Conservation (phyloP, 2,888 invertebrate species). For the Philonicus albiceps region DNA sequence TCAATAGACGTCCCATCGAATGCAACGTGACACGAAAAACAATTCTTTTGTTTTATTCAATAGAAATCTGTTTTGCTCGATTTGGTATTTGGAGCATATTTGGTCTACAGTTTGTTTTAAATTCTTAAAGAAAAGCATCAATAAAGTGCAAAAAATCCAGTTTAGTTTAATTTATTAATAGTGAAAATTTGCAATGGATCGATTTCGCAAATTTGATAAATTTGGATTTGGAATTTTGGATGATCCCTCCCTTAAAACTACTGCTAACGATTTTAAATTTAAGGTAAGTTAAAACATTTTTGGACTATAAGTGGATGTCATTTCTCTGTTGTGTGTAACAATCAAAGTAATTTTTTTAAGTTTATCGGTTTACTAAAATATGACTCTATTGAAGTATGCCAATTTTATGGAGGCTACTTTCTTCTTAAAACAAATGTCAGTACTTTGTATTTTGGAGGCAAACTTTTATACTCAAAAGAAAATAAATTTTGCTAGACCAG, state of each 20-base stretch:
- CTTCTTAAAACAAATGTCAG: no score
- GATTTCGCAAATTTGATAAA: background rate
- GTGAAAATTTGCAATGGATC: background rate
- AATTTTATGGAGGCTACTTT: no score
- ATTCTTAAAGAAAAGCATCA: background rate
- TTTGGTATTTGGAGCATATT: background rate
- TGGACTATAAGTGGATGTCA: background rate
- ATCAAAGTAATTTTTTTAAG: background rate
- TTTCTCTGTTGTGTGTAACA: background rate
- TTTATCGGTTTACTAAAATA: background rate
- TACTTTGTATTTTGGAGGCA: no score
- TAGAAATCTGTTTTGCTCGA: background rate
- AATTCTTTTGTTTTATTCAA: background rate
- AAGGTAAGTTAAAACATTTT: slow-evolving; percentile 49
- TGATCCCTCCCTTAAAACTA: slow-evolving; percentile 52
- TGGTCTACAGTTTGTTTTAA: background rate
- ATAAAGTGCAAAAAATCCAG: background rate
- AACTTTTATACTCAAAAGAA: no score
- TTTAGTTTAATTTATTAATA: background rate
- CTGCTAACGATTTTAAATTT: slow-evolving; percentile 53
- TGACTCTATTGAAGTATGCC: no score
- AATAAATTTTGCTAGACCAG: no score
- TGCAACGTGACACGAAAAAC: background rate
- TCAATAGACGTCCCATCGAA: background rate
- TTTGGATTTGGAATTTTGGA: slow-evolving; percentile 52